phyloP scores from a whole-genome alignment of 2,797 vertebrate species.

The Antrozous pallidus region DNA sequence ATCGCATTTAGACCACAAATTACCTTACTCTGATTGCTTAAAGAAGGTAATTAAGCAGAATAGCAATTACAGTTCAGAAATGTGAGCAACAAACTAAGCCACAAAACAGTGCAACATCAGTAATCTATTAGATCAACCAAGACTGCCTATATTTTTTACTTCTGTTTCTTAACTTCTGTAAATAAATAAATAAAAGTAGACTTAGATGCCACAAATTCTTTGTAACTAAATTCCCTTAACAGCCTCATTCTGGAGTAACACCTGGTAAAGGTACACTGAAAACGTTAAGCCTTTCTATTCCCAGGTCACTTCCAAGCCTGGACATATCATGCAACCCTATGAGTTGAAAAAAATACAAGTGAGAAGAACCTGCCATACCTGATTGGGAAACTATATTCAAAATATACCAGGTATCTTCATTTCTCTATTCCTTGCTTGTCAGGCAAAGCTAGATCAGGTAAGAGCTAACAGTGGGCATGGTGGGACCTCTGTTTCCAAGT shows the following conservation, averaged over 20 bases:
- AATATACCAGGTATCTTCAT: neutral
- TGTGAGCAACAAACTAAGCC: neutral
- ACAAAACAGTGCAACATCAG: neutral
- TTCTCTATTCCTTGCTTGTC: neutral
- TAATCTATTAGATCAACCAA: neutral
- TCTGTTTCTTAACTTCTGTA: neutral
- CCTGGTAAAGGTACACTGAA: neutral
- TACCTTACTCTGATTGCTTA: neutral
- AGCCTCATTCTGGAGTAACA: neutral
- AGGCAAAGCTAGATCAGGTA: neutral
- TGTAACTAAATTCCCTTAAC: conserved; percentile 12
- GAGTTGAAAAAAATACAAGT: neutral
- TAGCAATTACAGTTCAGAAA: neutral
- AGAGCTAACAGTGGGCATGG: neutral
- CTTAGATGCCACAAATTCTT: neutral
- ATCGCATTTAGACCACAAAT: neutral
- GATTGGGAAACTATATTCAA: neutral
- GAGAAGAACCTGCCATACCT: neutral
- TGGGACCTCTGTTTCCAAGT: neutral
- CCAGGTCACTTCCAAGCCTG: neutral
- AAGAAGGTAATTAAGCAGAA: neutral
- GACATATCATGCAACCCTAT: neutral
- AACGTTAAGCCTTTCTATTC: neutral
- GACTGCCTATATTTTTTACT: neutral
- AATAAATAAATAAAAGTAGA: neutral